These are phyloP conservation scores for Typhlomys cinereus DNA, from an alignment of 2,113 vertebrate genomes.

Conservation along the genomic window DNA sequence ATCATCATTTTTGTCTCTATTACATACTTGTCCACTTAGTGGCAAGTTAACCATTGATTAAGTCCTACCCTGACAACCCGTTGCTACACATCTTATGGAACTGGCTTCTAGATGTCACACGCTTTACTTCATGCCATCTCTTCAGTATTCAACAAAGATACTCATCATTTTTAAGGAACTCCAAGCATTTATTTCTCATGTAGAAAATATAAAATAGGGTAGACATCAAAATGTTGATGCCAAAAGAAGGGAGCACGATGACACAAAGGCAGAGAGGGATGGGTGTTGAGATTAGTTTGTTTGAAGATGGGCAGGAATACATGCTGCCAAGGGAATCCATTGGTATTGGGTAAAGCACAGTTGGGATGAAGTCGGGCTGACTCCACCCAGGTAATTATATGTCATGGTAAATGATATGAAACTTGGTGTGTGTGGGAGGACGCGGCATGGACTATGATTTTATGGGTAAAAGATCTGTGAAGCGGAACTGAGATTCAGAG, in stretches of 20 bases:
- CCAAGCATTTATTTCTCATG: neutral
- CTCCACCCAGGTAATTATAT: conserved; percentile 50
- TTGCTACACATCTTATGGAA: neutral
- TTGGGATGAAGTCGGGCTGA: neutral
- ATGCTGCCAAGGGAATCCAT: neutral
- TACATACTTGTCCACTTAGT: neutral
- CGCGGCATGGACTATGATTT: conserved; percentile 44
- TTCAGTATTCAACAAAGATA: neutral
- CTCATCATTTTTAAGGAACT: conserved; percentile 23
- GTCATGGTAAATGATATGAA: neutral
- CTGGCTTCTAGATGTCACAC: neutral
- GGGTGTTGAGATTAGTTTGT: neutral
- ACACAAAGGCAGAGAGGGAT: neutral
- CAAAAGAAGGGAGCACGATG: neutral
- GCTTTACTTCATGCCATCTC: neutral
- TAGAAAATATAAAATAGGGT: neutral
- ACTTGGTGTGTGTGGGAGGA: conserved; percentile 53
- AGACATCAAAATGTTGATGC: neutral
- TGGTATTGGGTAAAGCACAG: neutral
- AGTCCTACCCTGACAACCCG: neutral
- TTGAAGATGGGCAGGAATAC: neutral
- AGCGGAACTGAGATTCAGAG: conserved; percentile 53
- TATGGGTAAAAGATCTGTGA: conserved; percentile 58
- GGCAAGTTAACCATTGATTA: neutral
- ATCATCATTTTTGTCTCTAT: neutral